Conservation (phyloP, 2,797 vertebrate species). For the Pagetopsis macropterus region DNA sequence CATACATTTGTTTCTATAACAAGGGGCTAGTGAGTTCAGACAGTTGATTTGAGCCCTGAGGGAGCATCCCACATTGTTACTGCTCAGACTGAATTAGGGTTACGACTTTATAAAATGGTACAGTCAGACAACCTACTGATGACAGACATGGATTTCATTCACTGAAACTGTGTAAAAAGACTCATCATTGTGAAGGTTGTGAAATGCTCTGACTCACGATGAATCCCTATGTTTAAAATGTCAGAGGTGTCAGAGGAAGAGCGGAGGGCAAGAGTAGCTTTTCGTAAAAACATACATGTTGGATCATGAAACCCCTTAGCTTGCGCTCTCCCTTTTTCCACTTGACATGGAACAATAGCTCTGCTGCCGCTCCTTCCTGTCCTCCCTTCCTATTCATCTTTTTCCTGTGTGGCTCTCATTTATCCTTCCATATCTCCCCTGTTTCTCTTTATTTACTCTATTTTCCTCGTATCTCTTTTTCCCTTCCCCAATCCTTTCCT, state of each 20-base stretch:
- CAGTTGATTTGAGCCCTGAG: conserved; percentile 43
- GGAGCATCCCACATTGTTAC: conserved; percentile 33
- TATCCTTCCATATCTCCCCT: conserved; percentile 37
- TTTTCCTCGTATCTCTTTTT: conserved; percentile 28
- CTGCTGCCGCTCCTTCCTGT: conserved; percentile 37
- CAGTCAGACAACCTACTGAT: conserved; percentile 52
- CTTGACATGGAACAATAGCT: conserved; percentile 51
- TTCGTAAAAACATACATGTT: conserved; percentile 57
- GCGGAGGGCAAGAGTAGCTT: conserved; percentile 31
- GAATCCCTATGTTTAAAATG: conserved; percentile 54
- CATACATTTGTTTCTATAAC: neutral
- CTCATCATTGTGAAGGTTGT: conserved; percentile 48
- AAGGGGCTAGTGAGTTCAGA: conserved; percentile 38
- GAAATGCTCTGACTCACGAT: conserved; percentile 61
- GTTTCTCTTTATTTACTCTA: conserved; percentile 51
- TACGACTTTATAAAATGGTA: conserved; percentile 52
- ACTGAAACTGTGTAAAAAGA: conserved; percentile 22
- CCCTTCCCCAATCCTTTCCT: conserved; percentile 42
- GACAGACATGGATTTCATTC: conserved; percentile 52
- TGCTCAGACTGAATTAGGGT: conserved; percentile 46
- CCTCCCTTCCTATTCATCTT: conserved; percentile 39
- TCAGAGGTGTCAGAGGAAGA: conserved; percentile 49
- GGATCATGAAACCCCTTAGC: conserved; percentile 58
- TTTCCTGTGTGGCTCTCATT: conserved; percentile 38
- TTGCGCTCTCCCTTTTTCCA: conserved; percentile 51